Percentiles rank a stretch among this genome's conserved stretches.
Evolutionary conservation across 1,140 invertebrate species (phyloP).

Genomic region (Trissolcus basalis): DNA sequence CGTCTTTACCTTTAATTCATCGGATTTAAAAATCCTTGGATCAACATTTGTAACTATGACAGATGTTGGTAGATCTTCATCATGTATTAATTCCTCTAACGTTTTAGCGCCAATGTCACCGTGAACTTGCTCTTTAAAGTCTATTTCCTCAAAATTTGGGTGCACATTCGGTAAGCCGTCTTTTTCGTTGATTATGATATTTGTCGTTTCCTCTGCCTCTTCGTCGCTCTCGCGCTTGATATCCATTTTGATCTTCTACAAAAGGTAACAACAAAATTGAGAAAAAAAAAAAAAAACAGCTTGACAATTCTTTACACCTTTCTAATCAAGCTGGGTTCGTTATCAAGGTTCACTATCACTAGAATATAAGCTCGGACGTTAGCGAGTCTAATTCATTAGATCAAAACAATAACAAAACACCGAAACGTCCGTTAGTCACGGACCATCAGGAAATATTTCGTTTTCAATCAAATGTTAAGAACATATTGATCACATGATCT

Average conservation of each 20-base stretch:
- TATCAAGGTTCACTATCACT: too few relatives aligned
- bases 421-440: too few relatives aligned
- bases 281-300: background rate
- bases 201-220: constrained; percentile 76
- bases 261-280: background rate
- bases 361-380: too few relatives aligned
- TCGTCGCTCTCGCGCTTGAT: constrained; percentile 72
- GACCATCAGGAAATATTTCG: too few relatives aligned
- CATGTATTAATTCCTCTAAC: constrained; percentile 80
- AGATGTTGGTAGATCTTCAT: constrained; percentile 90
- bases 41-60: constrained; percentile 93
- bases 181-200: constrained; percentile 88
- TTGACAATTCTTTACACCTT: background rate
- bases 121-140: constrained; percentile 75
- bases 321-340: too few relatives aligned
- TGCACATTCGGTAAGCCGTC: constrained; percentile 89
- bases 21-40: constrained; percentile 84
- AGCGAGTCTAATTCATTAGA: too few relatives aligned
- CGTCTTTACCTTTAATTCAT: constrained; percentile 78
- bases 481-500: constrained; percentile 13
- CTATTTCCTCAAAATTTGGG: constrained; percentile 79
- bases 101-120: constrained; percentile 65
- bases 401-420: too few relatives aligned
- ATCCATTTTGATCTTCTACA: constrained; percentile 63
- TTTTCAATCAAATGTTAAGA: too few relatives aligned